Percentiles rank a stretch among this genome's conserved stretches.
phyloP scores from a whole-genome alignment of 2,888 invertebrate species.

The Loripinus fragilis region DNA sequence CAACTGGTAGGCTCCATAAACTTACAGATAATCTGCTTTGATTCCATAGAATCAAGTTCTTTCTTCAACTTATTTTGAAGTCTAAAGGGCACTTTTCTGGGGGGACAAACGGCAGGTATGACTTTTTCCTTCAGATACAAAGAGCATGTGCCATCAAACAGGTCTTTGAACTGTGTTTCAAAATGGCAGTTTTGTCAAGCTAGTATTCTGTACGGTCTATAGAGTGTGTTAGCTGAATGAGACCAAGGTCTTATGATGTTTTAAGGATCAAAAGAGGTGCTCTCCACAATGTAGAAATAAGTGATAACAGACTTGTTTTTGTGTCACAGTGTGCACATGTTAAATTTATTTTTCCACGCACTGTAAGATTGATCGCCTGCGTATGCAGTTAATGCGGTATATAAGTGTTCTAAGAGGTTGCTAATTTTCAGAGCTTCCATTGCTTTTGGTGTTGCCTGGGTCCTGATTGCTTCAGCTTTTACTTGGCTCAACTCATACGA shows the following conservation, averaged over 20 bases:
- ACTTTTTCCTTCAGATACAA: not conserved
- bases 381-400: not conserved
- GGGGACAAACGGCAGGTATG: slow-evolving; percentile 46
- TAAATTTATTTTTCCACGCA: slow-evolving; percentile 18
- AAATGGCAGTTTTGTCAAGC: not conserved
- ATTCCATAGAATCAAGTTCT: slow-evolving; percentile 8
- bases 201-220: not conserved
- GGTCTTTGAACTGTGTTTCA: not conserved
- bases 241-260: slow-evolving; percentile 28
- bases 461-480: not conserved
- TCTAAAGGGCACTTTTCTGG: not conserved
- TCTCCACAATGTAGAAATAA: slow-evolving; percentile 36
- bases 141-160: not conserved
- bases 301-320: slow-evolving; percentile 9
- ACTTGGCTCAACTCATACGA: not conserved
- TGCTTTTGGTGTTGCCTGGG: not conserved
- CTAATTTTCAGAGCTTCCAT: not conserved
- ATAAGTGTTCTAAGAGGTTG: not conserved
- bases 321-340: not conserved
- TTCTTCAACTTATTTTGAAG: not conserved
- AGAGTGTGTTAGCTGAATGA: slow-evolving; percentile 23
- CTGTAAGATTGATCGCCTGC: slow-evolving; percentile 15
- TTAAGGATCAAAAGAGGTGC: slow-evolving; percentile 27
- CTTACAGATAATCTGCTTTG: not conserved
- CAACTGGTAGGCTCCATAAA: not conserved